Evolutionary conservation across 1,140 invertebrate species (phyloP), one percentile per base, ranked within the genome.

Genomic region (Augochlora pura): DNA sequence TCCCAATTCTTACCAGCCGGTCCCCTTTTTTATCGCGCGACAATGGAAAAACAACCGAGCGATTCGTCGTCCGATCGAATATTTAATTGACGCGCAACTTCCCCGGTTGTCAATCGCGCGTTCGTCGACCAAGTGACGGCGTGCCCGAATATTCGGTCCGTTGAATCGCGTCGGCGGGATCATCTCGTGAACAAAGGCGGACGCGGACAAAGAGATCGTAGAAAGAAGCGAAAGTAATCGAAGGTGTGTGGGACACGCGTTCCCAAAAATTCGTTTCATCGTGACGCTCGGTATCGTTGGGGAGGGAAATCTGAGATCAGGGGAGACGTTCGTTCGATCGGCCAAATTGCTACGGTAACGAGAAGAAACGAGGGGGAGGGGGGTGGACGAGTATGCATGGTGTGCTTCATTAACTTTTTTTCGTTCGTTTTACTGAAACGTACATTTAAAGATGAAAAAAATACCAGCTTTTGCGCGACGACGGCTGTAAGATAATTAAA

Each of bases 401-500:
- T 86, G 77, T 86, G 85, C 85, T 86, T 87, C 75, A 80, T 86
- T 86, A 52, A 86, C 23, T 81, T 75, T 82, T n/a, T 81, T 82
- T 81, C 79, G 67, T 79, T 87, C 63, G 77, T 83, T 80, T 85
- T 86, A 81, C 46, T 70, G 73, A 77, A 82, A 64, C 77, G 82
- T 80, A 84, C 73, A 84, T 79, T 46, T 82, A 76, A 75, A 57
- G 21, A 52, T 52, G 49, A 52, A 52, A 18, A 52, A 52, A 80
- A 77, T 88, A 85, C 57, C 77, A 86, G 83, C 80, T 85, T 86
- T 86, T 85, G 79, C 84, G 81, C 84, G 84, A 84, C 76, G 80
- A 88, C 81, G 77, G 84, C 80, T 86, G 87, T 87, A 88, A 87
- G 75, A 88, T 85, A 82, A 57, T 86, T 79, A 74, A 86, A 85